Evolutionary conservation across 2,888 invertebrate genomes (phyloP), one percentile per base, ranked within the genome.

Genomic region (Amblyjoppa proteus): DNA sequence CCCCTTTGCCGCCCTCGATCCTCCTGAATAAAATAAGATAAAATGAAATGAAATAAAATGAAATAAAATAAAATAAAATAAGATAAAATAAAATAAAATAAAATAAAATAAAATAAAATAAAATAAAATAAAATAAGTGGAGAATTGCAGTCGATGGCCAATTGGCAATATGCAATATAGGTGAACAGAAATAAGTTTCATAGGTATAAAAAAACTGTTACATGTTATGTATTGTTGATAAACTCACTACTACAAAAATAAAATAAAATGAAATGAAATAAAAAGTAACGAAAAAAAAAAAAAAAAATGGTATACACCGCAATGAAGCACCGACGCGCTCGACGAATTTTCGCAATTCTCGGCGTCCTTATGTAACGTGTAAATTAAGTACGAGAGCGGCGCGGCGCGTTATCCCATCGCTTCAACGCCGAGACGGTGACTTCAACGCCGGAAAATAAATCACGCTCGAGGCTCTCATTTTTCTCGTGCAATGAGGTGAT

Each of bases 261-360:
- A 41, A 41, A 11, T 41, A 41, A 1, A 9, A 41, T 41, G 5
- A 41, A 41, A 9, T 41, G 6, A 34, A 34, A 34, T 41, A 41
- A 64, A 41, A 41, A 41, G 34, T 6, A 34, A 34, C 5, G 34
- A 34, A 41, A 9, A 41, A 34, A 34, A 34, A 80, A 73, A 51
- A 53, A 34, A 34, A 80, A 73, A 51, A 53, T 25, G 2, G 69
- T 74, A 81, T 58, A 75, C 25, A 49, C 74, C 41, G 68, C 68
- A 68, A 64, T 51, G 41, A 45, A 49, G 28, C 69, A 45, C 69
- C 41, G 13, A 34, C 28, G 58, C n/a, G 68, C 77, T 49, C 80
- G 64, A 66, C 80, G 45, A 77, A 53, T 82, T 82, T 82, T 71
- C 71, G 82, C 82, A 82, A 82, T 82, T 38, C 38, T 38, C 25